These are phyloP conservation scores for Aphaenogaster ashmeadi DNA, from an alignment of 1,140 invertebrate species.

Conservation along the genomic window DNA sequence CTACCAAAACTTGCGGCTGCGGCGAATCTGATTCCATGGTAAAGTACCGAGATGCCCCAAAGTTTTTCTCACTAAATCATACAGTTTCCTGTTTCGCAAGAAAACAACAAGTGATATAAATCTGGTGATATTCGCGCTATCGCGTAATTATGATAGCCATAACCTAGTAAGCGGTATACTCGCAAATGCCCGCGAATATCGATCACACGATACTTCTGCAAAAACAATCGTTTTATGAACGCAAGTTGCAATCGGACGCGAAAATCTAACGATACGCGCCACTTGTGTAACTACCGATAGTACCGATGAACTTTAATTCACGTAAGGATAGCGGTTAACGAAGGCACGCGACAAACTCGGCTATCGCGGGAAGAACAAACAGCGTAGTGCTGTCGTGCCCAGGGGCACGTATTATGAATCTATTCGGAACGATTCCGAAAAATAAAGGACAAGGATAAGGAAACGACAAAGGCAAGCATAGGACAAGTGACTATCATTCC, in stretches of 20 bases:
- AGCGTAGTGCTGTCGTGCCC: not conserved
- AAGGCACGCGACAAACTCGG: not conserved
- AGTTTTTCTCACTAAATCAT: conserved; percentile 55
- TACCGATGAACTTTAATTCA: not conserved
- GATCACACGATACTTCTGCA: not conserved
- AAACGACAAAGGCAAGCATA: too few species aligned
- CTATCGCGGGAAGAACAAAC: not conserved
- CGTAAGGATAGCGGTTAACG: not conserved
- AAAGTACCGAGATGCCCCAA: conserved; percentile 50
- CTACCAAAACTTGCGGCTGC: conserved; percentile 6
- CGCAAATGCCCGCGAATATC: not conserved
- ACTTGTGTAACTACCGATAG: not conserved
- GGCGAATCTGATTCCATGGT: conserved; percentile 68
- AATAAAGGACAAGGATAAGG: too few species aligned
- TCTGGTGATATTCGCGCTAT: not conserved
- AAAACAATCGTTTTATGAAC: not conserved
- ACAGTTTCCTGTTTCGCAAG: conserved; percentile 61
- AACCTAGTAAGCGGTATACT: conserved; percentile 52
- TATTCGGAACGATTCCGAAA: too few species aligned
- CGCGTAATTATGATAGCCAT: conserved; percentile 34
- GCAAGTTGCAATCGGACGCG: too few species aligned
- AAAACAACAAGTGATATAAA: conserved; percentile 28
- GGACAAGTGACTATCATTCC: too few species aligned
- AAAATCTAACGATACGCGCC: not conserved
- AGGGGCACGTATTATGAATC: too few species aligned